Evolutionary conservation across 2,888 invertebrate species (phyloP).

Genomic region (Lacanobia oleracea): DNA sequence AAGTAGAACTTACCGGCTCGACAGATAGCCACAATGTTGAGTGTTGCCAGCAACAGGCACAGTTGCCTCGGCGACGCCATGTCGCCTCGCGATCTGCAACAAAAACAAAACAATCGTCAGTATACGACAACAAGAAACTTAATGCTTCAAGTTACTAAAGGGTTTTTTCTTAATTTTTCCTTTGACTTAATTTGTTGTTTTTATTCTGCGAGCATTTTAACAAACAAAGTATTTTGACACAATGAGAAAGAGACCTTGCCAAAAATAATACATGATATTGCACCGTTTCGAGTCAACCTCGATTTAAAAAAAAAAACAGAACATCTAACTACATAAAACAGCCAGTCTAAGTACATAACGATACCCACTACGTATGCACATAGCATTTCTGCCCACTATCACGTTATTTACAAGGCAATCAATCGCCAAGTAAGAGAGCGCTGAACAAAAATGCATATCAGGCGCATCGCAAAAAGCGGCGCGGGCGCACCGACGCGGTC

Average conservation of each 20-base stretch:
- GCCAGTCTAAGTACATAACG: neutral
- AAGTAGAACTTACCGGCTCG: conserved; percentile 75
- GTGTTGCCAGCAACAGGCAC: conserved; percentile 70
- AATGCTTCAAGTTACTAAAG: neutral
- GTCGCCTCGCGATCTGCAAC: conserved; percentile 78
- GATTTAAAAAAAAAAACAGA: neutral
- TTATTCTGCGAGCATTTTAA: neutral
- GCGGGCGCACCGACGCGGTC: conserved; percentile 58
- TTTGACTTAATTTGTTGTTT: conserved; percentile 2
- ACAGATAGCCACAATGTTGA: conserved; percentile 68
- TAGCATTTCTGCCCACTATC: conserved; percentile 25
- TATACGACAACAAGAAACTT: neutral
- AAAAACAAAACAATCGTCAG: conserved; percentile 51
- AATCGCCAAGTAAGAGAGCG: conserved; percentile 35
- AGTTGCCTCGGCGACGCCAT: conserved; percentile 75
- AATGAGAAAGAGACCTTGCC: neutral
- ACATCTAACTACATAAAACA: neutral
- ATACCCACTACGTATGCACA: conserved; percentile 9
- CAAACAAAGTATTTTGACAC: conserved; percentile 6
- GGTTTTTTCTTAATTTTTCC: conserved; percentile 4
- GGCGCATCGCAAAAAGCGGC: conserved; percentile 63
- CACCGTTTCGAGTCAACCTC: neutral
- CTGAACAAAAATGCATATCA: conserved; percentile 57
- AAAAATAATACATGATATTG: neutral
- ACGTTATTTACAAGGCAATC: conserved; percentile 43